A percentile compares a stretch with the other conserved stretches of the same genome.
Conservation (phyloP, 2,113 vertebrate species). For the Eretmodus cyanostictus region DNA sequence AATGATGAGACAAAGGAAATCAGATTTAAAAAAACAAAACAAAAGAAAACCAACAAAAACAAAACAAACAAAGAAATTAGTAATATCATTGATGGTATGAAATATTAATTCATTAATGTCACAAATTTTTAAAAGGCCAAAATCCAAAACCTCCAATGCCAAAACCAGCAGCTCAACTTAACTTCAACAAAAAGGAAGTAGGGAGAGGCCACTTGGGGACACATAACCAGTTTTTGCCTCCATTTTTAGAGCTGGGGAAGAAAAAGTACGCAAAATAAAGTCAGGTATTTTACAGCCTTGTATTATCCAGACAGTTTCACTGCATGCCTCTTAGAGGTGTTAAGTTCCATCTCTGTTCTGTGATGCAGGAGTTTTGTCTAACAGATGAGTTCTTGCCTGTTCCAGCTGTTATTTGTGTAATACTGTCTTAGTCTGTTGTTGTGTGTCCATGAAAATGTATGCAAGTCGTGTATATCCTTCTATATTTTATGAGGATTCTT, state of each 20-base stretch:
- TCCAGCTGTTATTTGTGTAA: neutral
- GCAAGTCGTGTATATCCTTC: accelerated
- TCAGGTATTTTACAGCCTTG: neutral
- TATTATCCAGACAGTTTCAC: neutral
- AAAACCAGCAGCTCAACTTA: neutral
- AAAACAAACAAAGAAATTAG: neutral
- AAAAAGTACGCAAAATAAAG: neutral
- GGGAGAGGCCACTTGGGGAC: neutral
- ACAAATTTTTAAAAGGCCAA: neutral
- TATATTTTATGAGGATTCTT: neutral
- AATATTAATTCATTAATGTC: neutral
- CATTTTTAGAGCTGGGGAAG: neutral
- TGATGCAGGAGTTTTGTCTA: neutral
- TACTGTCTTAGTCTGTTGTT: neutral
- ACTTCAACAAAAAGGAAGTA: neutral
- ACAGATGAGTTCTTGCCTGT: neutral
- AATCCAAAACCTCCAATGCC: neutral
- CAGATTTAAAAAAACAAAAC: neutral
- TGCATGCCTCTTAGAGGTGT: neutral
- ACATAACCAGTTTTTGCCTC: neutral
- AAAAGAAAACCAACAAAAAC: neutral
- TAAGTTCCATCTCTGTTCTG: neutral
- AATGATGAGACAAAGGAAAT: neutral
- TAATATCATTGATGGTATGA: neutral
- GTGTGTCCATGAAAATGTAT: neutral